Evolutionary conservation across 2,113 vertebrate species (phyloP).

Genomic region (Saccopteryx leptura): DNA sequence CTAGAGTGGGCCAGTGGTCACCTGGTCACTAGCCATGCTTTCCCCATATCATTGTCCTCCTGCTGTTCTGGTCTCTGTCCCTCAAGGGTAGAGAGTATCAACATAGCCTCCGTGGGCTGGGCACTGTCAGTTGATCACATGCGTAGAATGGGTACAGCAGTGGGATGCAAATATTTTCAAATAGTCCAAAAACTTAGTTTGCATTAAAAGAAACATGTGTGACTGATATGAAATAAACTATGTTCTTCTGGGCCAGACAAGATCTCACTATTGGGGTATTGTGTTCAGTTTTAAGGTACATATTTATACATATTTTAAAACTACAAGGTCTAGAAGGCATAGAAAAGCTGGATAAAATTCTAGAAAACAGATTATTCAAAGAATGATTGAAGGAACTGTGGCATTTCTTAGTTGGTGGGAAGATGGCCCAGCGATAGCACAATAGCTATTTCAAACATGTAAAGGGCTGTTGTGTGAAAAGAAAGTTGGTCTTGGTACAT

Average conservation of each 20-base stretch:
- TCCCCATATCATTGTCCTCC: background rate
- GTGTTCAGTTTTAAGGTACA: background rate
- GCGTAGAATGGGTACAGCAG: background rate
- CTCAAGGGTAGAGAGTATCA: background rate
- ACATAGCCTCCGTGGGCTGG: background rate
- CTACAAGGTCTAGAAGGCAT: background rate
- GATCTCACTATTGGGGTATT: background rate
- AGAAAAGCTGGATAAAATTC: background rate
- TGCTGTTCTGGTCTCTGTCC: background rate
- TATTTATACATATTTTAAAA: background rate
- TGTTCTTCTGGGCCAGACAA: background rate
- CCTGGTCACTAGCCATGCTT: background rate
- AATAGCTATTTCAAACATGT: background rate
- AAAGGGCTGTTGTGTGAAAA: background rate
- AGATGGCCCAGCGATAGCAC: background rate
- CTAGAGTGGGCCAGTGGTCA: background rate
- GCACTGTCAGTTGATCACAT: background rate
- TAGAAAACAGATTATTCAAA: constrained; percentile 28
- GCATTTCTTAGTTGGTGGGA: background rate
- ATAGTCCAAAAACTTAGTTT: constrained; percentile 20
- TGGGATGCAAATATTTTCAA: constrained; percentile 14
- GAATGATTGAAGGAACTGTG: background rate
- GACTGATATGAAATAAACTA: background rate
- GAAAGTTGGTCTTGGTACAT: background rate
- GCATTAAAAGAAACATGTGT: background rate